phyloP scores from a whole-genome alignment of 2,797 vertebrate genomes.

The Oreonectes daqikongensis region DNA sequence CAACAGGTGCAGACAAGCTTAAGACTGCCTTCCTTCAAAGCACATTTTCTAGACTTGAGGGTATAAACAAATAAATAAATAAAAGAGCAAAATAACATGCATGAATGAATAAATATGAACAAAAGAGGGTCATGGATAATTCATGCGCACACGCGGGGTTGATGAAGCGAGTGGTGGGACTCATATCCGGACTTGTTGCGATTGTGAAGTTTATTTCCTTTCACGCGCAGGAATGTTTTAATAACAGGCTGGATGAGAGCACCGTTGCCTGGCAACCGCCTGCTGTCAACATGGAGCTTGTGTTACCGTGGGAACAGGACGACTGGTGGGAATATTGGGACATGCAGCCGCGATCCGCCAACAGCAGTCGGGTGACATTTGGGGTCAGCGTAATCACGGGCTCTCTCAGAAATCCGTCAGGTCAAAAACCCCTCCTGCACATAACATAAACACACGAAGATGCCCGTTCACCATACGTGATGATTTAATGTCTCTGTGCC shows the following conservation, averaged over 20 bases:
- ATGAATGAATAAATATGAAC: conserved; percentile 26
- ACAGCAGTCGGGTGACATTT: conserved; percentile 34
- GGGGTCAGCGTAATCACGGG: conserved; percentile 19
- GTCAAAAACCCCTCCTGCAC: neutral
- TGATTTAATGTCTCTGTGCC: neutral
- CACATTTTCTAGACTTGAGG: neutral
- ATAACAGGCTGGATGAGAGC: conserved; percentile 41
- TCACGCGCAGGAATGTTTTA: conserved; percentile 42
- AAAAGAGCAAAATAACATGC: conserved; percentile 8
- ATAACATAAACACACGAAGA: conserved; percentile 7
- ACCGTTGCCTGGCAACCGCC: conserved; percentile 52
- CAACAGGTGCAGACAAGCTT: conserved; percentile 1
- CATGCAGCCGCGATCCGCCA: conserved; percentile 16
- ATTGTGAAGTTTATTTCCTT: conserved; percentile 52
- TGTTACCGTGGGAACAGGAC: conserved; percentile 58
- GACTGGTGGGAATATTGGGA: conserved; percentile 38
- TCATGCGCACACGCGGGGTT: conserved; percentile 10
- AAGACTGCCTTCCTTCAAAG: neutral
- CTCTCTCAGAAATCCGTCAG: conserved; percentile 2
- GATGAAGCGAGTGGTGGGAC: conserved; percentile 24
- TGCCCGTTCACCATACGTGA: neutral
- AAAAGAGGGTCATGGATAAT: conserved; percentile 33
- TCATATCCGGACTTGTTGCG: conserved; percentile 52
- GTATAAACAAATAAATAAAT: conserved; percentile 6
- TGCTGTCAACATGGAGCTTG: conserved; percentile 56